Base-by-base conservation (phyloP, 1,140 invertebrate species). In the Hyles vespertilio region DNA sequence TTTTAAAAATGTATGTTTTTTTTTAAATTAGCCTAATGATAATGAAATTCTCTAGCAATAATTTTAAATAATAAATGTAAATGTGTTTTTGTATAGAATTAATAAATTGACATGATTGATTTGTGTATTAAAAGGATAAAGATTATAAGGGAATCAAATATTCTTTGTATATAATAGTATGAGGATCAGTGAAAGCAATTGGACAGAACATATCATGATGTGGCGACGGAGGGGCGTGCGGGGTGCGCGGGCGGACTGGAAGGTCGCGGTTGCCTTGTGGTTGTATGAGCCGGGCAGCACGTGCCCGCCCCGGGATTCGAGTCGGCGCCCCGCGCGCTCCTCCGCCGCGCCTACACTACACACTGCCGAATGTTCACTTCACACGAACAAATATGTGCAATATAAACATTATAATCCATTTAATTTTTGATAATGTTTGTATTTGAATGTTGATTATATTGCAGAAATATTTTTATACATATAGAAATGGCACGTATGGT, bases 41-140 rank as follows among this genome's bases (percentile, higher is more conserved):
- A 88, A 85, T 76, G 67, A 86, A 89, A 86, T 81, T 87, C 81
- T 84, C 72, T 87, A 89, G 85, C 85, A 89, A 87, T 89, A 87
- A 87, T 87, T 84, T 81, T 72, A 75, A 72, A 47, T 66, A 79
- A 76, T 81, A 82, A 81, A 81, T 88, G 85, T 89, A 89, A 89
- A 89, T 89, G 81, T 89, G 83, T 54, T 74, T 85, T 82, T 89
- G 84, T 88, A 88, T 88, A 88, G 79, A 78, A 81, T 71, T 77
- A 84, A 61, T 84, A 71, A 67, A 77, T 70, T 72, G 72, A 74
- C 72, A 78, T 59, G 70, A 77, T 71, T 72, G 79, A 71, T 75
- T 78, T 74, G 74, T 70, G 65, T 77, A 78, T 63, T 75, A 69
- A 79, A 70, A 53, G 65, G 67, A 61, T 65, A 70, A 53, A 67